phyloP scores from a whole-genome alignment of 2,797 vertebrate species.

The Triplophysa bombifrons region DNA sequence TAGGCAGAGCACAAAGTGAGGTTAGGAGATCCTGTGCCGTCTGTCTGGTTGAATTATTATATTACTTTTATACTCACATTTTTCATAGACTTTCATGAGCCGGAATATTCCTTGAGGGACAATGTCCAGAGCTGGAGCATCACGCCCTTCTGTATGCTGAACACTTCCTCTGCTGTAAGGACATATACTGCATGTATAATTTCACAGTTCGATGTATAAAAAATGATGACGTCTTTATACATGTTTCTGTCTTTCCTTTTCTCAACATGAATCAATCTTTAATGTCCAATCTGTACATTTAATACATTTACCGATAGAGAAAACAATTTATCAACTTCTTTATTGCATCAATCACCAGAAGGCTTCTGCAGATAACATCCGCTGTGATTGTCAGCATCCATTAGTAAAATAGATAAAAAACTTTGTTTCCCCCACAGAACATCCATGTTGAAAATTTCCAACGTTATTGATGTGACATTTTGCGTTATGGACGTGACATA shows the following conservation, averaged over 20 bases:
- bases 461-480: too few relatives aligned
- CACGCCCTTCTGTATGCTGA: not conserved
- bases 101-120: not conserved
- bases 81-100: not conserved
- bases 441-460: not conserved
- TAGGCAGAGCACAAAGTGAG: constrained; percentile 35
- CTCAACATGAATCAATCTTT: constrained; percentile 4
- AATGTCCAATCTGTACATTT: not conserved
- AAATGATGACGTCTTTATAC: not conserved
- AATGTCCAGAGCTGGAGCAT: not conserved
- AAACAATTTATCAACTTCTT: constrained; percentile 1
- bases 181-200: not conserved
- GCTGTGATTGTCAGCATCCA: not conserved
- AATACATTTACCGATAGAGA: not conserved
- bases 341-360: not conserved
- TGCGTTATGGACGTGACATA: too few relatives aligned
- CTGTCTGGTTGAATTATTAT: not conserved
- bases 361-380: not conserved
- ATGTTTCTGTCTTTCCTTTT: not conserved
- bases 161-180: constrained; percentile 4
- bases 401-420: not conserved
- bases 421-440: not conserved
- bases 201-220: not conserved
- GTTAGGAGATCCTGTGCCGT: constrained; percentile 12
- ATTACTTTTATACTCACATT: constrained; percentile 17